Conservation (phyloP, 2,888 invertebrate species). For the Ennomos fuscantarius region DNA sequence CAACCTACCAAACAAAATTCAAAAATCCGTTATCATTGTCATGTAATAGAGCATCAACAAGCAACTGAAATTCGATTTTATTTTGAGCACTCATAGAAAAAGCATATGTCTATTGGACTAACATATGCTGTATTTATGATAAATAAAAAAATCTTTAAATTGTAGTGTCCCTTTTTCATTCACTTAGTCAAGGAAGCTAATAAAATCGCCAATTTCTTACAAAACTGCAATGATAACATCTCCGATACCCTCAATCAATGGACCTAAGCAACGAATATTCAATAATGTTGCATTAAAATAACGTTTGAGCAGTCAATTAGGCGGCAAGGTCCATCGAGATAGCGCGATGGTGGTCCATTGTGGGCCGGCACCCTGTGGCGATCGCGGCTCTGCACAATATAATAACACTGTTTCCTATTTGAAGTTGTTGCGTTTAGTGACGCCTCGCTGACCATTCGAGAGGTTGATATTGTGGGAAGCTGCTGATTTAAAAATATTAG, state of each 20-base stretch:
- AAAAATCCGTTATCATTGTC: too few species aligned
- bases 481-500: constrained; percentile 47
- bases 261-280: constrained; percentile 53
- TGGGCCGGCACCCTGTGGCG: constrained; percentile 69
- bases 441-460: constrained; percentile 74
- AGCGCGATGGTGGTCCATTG: constrained; percentile 83
- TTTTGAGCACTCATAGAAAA: too few species aligned
- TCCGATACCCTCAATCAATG: constrained; percentile 40
- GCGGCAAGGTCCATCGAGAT: constrained; percentile 82
- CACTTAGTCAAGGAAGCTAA: background rate
- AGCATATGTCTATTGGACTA: too few species aligned
- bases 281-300: constrained; percentile 80
- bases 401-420: constrained; percentile 75
- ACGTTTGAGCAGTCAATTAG: constrained; percentile 83
- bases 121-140: too few species aligned
- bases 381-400: constrained; percentile 64
- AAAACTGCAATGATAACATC: constrained; percentile 47
- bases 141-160: too few species aligned
- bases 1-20: too few species aligned
- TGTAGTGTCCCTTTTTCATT: background rate
- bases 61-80: too few species aligned
- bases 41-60: too few species aligned
- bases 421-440: constrained; percentile 74
- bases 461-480: constrained; percentile 76
- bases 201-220: background rate